A percentile compares a stretch with the other conserved stretches of the same genome.
phyloP scores from a whole-genome alignment of 2,797 vertebrate species.

The Amphiprion clarkii region DNA sequence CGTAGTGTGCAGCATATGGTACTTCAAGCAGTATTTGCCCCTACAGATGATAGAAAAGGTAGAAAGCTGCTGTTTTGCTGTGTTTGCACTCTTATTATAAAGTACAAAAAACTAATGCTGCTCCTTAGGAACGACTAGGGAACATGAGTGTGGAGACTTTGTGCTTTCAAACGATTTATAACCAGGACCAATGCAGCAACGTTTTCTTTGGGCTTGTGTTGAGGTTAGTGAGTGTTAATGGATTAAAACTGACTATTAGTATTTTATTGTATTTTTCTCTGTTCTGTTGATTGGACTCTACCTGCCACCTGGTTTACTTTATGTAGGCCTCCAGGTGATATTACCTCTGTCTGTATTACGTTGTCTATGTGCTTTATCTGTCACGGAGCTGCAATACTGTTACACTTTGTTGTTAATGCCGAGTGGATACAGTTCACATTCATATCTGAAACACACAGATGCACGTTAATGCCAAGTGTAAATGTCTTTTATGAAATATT shows the following conservation, averaged over 20 bases:
- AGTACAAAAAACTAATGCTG: too few species aligned
- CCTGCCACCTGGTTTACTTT: conserved; percentile 15
- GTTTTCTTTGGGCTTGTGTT: too few species aligned
- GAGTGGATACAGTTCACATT: conserved; percentile 1
- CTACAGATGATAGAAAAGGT: too few species aligned
- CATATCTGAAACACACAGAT: conserved; percentile 2
- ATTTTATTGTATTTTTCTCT: not conserved
- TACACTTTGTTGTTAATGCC: conserved; percentile 26
- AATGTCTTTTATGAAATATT: conserved; percentile 7
- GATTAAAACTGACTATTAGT: not conserved
- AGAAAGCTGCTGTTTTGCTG: too few species aligned
- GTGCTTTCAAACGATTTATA: too few species aligned
- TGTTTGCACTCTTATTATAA: too few species aligned
- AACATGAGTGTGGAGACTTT: too few species aligned
- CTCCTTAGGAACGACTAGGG: too few species aligned
- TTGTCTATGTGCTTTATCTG: conserved; percentile 26
- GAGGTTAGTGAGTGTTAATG: too few species aligned
- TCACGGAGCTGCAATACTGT: conserved; percentile 16
- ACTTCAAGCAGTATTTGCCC: too few species aligned
- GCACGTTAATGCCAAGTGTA: not conserved
- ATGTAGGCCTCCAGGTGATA: conserved; percentile 16
- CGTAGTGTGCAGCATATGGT: too few species aligned
- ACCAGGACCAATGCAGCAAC: too few species aligned
- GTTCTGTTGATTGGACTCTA: not conserved
- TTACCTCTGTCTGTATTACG: conserved; percentile 15